Conservation (phyloP, 1,140 invertebrate species). For the Macrostomum lignano region DNA sequence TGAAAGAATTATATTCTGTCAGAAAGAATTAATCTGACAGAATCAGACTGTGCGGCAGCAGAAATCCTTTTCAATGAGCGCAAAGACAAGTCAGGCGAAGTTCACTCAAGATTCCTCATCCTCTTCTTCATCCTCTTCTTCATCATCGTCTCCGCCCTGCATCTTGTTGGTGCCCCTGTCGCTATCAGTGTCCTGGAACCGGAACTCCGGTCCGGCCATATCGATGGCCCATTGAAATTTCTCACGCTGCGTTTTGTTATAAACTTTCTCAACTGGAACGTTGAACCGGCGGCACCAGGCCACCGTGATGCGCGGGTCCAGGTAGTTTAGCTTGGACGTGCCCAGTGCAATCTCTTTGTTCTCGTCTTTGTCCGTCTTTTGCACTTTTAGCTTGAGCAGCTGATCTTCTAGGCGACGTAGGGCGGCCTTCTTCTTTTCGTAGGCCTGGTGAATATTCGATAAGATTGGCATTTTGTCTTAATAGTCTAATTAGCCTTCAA, state of each 20-base stretch:
- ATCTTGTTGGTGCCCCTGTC: constrained; percentile 3
- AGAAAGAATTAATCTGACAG: no score
- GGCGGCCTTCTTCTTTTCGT: constrained; percentile 67
- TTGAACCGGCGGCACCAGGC: constrained; percentile 75
- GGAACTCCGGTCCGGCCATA: constrained; percentile 73
- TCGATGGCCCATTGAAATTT: constrained; percentile 99
- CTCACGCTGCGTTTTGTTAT: constrained; percentile 92
- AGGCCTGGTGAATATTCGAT: no score
- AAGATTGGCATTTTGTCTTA: no score
- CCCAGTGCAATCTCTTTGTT: constrained; percentile 96
- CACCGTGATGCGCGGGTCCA: constrained; percentile 67
- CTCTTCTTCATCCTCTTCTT: constrained; percentile 3
- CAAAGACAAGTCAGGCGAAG: no score
- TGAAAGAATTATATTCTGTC: no score
- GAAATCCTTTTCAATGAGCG: no score
- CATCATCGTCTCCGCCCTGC: constrained; percentile 1
- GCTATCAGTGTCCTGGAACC: constrained; percentile 3
- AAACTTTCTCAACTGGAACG: constrained; percentile 89
- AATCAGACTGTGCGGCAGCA: no score
- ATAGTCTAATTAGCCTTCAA: no score
- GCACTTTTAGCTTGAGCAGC: constrained; percentile 67
- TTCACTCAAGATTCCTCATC: no score
- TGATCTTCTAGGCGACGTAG: constrained; percentile 60
- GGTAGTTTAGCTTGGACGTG: constrained; percentile 93
- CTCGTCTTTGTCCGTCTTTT: constrained; percentile 80